Base-by-base conservation (phyloP, 2,888 invertebrate species). In the Philereme transversata region DNA sequence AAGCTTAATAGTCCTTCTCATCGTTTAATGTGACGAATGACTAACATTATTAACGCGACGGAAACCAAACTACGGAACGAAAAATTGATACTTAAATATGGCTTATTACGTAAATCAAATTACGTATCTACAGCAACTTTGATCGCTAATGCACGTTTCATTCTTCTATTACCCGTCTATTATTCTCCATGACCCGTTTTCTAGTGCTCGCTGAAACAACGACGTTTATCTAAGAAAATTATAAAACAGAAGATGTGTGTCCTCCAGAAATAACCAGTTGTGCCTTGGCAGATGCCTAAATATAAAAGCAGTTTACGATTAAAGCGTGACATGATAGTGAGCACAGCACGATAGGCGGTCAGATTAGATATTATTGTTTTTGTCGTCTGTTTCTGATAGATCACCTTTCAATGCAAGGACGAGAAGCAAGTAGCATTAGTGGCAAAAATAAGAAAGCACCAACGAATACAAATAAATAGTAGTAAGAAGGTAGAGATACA, bases 211-310 rank as follows among this genome's bases (percentile, higher is more conserved):
- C 52, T 47, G 63, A 63, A 67, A 68, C 69, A 67, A 72, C 76
- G 71, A 70, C 73, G 76, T 73, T 75, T 76, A 79, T 77, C 77
- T 78, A 74, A 71, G 79, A 80, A 82, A 83, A 81, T 76, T 79
- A 83, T 75, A 84, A 77, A 83, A 84, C 81, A 84, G 83, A 78
- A 81, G 78, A 81, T 78, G 82, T 79, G 78, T 81, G 77, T 74
- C 82, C 69, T 83, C 87, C 84, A 72, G 72, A 90, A 90, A 90
- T 90, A 91, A 77, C 81, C 72, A 66, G 60, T 72, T 70, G 77
- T 78, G 78, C 77, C 76, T 76, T 73, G 78, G 77, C 81, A 78
- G 70, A 79, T 81, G 46, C 58, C 66, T 69, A 76, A 81, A 84
- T 85, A 83, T 86, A 87, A 81, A 83, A 71, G 69, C 74, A 76